Percentiles rank a stretch among this genome's conserved stretches.
These are phyloP conservation scores for Lucilia sericata DNA, from an alignment of 1,140 invertebrate genomes.

Conservation along the genomic window DNA sequence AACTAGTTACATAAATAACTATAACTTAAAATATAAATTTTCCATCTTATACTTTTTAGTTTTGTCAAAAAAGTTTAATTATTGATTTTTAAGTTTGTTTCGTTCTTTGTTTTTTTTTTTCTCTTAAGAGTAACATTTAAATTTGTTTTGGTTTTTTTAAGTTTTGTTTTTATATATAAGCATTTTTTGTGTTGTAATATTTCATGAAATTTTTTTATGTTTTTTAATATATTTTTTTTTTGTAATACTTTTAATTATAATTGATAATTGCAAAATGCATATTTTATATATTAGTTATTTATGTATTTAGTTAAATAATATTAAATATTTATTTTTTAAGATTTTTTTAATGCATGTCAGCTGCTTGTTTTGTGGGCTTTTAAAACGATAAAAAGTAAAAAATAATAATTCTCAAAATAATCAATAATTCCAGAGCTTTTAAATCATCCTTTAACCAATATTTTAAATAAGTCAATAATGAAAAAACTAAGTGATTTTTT, in stretches of 20 bases:
- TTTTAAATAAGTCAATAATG: too few relatives aligned
- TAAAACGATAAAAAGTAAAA: not conserved
- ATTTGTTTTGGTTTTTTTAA: not conserved
- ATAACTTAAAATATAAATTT: slow-evolving; percentile 48
- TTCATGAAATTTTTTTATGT: slow-evolving; percentile 42
- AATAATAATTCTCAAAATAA: not conserved
- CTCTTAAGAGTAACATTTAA: slow-evolving; percentile 13
- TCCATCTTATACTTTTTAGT: slow-evolving; percentile 1
- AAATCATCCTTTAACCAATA: too few relatives aligned
- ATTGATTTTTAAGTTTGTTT: not conserved
- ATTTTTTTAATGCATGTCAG: not conserved
- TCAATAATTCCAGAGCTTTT: too few relatives aligned
- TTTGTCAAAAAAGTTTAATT: not conserved
- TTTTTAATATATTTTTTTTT: slow-evolving; percentile 28
- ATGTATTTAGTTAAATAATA: slow-evolving; percentile 50
- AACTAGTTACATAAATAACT: slow-evolving; percentile 52
- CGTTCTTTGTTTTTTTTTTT: not conserved
- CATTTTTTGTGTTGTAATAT: slow-evolving; percentile 35
- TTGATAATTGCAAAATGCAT: slow-evolving; percentile 40
- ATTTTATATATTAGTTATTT: slow-evolving; percentile 51
- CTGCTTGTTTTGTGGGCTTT: not conserved
- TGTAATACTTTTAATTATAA: not conserved
- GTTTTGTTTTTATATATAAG: not conserved
- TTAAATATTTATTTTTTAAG: slow-evolving; percentile 32
- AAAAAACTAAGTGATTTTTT: too few relatives aligned